Base-by-base conservation (phyloP, 30 jellyfish, hydroid and myxozoan species). In the Phacellophora camtschatica region DNA sequence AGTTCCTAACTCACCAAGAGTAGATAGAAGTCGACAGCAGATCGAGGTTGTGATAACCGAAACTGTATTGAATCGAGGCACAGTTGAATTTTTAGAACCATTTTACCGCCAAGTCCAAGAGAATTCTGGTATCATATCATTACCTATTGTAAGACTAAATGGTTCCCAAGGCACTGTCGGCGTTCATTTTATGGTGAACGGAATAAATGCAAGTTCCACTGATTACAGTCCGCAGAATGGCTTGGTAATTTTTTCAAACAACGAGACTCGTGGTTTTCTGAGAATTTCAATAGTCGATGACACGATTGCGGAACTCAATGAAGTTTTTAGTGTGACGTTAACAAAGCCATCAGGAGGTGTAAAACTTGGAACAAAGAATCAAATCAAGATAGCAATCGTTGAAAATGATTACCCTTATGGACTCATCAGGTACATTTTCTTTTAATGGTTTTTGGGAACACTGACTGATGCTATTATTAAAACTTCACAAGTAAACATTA, bases 341-440 rank as follows among this genome's bases (percentile, higher is more conserved):
- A 79, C 88, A n/a, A 85, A 92, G 74, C 98, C 98, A 5, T 64
- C 83, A 37, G 98, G 98, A 33, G 98, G 98, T 30, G 98, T 74
- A 0, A 64, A 36, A 22, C 71, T 92, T 62, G 98, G 98, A 19
- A 10, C 51, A 2, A 65, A 33, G 13, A 85, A 79, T 15, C 41
- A 43, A 29, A 51, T 70, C 45, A 29, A 22, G 22, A 71, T 85
- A 28, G 48, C 29, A 18, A 92, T 92, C 23, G 41, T 49, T 15
- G 88, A 85, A 64, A 92, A 85, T 42, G 98, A 92, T 71, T 69
- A 69, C 51, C 98, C 98, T 18, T 92, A 77, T 86, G 98, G 98
- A 23, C 71, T 92, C 7, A n/a, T 92, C 37, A 86, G 95, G 98
- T 92, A 51, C n/a, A n/a, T n/a, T n/a, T n/a, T n/a, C n/a, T n/a